Evolutionary conservation across 1,140 invertebrate genomes (phyloP).

Genomic region (Theocolax elegans): DNA sequence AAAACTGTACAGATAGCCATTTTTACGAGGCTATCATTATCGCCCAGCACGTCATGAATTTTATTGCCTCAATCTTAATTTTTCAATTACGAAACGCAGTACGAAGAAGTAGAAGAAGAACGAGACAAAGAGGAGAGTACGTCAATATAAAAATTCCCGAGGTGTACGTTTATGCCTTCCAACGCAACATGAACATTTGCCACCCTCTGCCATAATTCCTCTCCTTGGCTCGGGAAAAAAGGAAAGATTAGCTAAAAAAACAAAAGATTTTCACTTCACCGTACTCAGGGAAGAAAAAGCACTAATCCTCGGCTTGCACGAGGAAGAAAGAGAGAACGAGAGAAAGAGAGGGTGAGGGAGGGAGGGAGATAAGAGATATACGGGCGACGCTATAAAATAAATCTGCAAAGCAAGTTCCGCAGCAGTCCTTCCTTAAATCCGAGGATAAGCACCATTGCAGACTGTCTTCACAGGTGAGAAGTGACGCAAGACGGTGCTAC

Average conservation of each 20-base stretch:
- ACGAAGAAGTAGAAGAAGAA: background rate
- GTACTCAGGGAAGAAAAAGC: background rate
- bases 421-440: background rate
- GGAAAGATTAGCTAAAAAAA: background rate
- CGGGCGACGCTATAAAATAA: conserved; percentile 2
- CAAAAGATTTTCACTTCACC: conserved; percentile 4
- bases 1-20: background rate
- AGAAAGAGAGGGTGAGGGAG: background rate
- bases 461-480: conserved; percentile 2
- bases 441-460: conserved; percentile 3
- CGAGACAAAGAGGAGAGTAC: background rate
- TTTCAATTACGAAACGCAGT: background rate
- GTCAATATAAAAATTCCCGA: background rate
- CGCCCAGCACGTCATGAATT: background rate
- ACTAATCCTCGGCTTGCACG: background rate
- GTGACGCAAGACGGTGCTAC: background rate
- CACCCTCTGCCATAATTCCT: no score
- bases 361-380: background rate
- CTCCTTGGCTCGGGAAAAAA: background rate
- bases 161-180: background rate
- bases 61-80: background rate
- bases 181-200: background rate
- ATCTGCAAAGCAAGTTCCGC: background rate
- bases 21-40: conserved; percentile 6
- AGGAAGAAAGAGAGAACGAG: background rate